phyloP scores from a whole-genome alignment of 2,888 invertebrate species.

The Blomia tropicalis region DNA sequence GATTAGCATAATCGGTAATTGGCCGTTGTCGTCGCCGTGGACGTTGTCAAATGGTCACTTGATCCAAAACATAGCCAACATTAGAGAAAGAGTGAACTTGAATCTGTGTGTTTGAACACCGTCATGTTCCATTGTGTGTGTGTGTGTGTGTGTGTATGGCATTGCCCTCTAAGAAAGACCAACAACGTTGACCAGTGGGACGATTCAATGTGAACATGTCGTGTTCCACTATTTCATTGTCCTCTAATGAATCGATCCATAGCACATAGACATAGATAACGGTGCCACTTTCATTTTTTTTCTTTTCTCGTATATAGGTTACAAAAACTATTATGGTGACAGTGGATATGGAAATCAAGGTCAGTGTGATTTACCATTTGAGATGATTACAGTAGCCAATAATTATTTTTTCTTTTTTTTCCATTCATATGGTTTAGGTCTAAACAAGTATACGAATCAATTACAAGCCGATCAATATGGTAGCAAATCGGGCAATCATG shows the following conservation, averaged over 20 bases:
- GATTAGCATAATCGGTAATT: conserved; percentile 13
- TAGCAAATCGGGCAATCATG: conserved; percentile 16
- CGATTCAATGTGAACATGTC: background rate
- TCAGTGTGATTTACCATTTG: background rate
- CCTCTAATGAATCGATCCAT: background rate
- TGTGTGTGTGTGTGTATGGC: too few relatives aligned
- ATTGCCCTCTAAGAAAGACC: too few relatives aligned
- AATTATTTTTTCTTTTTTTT: background rate
- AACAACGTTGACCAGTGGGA: too few relatives aligned
- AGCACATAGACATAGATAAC: too few relatives aligned
- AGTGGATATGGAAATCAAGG: conserved; percentile 20
- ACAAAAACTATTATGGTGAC: conserved; percentile 25
- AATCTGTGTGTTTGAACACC: background rate
- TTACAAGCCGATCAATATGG: conserved; percentile 17
- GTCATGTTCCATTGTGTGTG: background rate
- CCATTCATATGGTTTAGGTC: conserved; percentile 3
- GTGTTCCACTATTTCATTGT: background rate
- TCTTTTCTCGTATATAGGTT: conserved; percentile 14
- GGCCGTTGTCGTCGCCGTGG: background rate
- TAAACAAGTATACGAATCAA: conserved; percentile 18
- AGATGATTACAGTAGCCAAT: background rate
- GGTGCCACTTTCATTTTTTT: too few relatives aligned
- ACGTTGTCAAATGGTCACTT: background rate
- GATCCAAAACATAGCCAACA: background rate
- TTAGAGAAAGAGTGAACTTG: conserved; percentile 9